These are phyloP conservation scores for Oncorhynchus gorbuscha DNA, from an alignment of 2,113 vertebrate species.

Conservation along the genomic window DNA sequence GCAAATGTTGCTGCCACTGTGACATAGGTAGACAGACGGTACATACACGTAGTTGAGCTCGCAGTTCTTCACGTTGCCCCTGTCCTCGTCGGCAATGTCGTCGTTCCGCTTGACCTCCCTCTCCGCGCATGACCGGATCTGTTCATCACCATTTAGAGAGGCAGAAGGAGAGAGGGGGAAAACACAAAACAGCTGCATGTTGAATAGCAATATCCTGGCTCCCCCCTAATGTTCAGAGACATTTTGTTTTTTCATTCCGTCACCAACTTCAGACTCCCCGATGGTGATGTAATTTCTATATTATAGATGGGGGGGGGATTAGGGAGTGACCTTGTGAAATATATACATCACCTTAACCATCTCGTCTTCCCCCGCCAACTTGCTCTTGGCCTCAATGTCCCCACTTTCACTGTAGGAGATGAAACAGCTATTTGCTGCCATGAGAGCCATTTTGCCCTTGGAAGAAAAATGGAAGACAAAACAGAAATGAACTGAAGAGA, in stretches of 20 bases:
- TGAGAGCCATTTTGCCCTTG: slow-evolving; percentile 89
- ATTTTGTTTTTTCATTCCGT: not conserved
- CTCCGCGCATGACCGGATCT: slow-evolving; percentile 90
- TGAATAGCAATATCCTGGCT: slow-evolving; percentile 35
- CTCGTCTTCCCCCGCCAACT: slow-evolving; percentile 88
- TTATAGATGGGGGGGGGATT: slow-evolving; percentile 7
- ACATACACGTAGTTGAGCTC: slow-evolving; percentile 97
- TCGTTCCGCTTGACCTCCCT: slow-evolving; percentile 86
- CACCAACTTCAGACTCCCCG: slow-evolving; percentile 16
- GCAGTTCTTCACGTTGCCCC: slow-evolving; percentile 93
- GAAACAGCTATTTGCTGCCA: slow-evolving; percentile 94
- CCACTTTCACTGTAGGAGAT: slow-evolving; percentile 92
- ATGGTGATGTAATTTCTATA: not conserved
- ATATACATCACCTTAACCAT: slow-evolving; percentile 89
- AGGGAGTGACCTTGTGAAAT: slow-evolving; percentile 10
- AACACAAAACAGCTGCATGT: slow-evolving; percentile 8
- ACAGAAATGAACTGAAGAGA: not conserved
- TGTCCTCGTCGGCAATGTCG: slow-evolving; percentile 91
- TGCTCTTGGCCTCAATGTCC: slow-evolving; percentile 90
- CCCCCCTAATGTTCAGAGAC: slow-evolving; percentile 31
- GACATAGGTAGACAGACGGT: not conserved
- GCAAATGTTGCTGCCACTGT: no score
- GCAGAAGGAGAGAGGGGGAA: not conserved
- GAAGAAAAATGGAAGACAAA: not conserved
- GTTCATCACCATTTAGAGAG: slow-evolving; percentile 29